Conservation (phyloP, 2,113 vertebrate genomes). For the Oceanodroma tethys region DNA sequence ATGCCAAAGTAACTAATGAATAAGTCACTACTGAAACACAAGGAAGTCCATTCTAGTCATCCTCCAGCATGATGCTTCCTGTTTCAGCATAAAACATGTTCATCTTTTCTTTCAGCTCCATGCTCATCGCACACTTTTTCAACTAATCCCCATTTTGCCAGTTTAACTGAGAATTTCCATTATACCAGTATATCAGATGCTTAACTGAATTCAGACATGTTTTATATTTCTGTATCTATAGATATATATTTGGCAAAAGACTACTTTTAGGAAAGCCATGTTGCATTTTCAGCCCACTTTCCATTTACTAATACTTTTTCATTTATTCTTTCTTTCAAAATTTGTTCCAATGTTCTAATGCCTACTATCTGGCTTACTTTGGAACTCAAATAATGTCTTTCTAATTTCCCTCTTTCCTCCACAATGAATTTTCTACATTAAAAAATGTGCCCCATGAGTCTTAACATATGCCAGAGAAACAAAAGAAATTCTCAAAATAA, state of each 20-base stretch:
- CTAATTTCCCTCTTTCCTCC: neutral
- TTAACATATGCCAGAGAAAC: neutral
- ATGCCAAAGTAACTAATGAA: neutral
- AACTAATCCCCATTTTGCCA: neutral
- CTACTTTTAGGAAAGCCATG: neutral
- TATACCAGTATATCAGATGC: neutral
- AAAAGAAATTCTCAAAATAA: neutral
- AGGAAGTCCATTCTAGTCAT: neutral
- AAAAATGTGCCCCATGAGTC: neutral
- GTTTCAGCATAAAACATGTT: neutral
- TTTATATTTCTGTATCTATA: neutral
- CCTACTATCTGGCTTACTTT: neutral
- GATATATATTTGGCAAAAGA: neutral
- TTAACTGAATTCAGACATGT: neutral
- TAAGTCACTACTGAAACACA: neutral
- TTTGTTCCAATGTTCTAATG: neutral
- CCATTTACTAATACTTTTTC: neutral
- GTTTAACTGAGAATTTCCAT: neutral
- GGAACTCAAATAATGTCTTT: neutral
- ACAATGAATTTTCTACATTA: neutral
- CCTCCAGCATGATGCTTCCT: neutral
- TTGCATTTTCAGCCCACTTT: neutral
- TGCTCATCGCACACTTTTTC: neutral
- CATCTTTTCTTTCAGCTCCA: neutral
- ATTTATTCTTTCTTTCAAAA: neutral